A percentile compares a stretch with the other conserved stretches of the same genome.
These are phyloP conservation scores for Cryptotermes secundus DNA, from an alignment of 1,140 invertebrate genomes.

Conservation along the genomic window DNA sequence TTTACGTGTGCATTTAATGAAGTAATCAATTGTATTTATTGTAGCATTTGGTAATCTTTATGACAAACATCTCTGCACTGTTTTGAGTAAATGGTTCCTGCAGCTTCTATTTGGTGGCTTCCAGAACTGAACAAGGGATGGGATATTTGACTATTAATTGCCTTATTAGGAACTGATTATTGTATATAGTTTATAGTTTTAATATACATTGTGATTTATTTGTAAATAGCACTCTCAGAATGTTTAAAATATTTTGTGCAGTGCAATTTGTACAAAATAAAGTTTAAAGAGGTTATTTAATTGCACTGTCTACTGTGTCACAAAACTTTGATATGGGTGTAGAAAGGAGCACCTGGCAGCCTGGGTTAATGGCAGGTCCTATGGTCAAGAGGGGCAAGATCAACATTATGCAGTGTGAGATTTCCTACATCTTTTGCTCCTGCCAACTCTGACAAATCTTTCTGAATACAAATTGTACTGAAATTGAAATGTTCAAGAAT, in stretches of 20 bases:
- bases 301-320: not conserved
- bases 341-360: no score
- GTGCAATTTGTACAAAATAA: constrained; percentile 12
- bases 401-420: no score
- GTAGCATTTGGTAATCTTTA: not conserved
- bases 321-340: no score
- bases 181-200: not conserved
- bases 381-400: no score
- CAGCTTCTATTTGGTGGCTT: not conserved
- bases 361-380: no score
- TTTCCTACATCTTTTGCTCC: no score
- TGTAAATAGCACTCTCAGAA: not conserved
- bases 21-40: not conserved
- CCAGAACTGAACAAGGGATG: not conserved
- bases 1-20: not conserved
- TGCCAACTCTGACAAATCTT: no score
- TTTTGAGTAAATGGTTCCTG: not conserved
- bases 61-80: not conserved
- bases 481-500: no score
- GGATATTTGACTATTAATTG: not conserved
- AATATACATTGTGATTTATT: constrained; percentile 2
- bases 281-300: not conserved
- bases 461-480: no score
- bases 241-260: not conserved
- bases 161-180: not conserved